These are phyloP conservation scores for Aphelocoma coerulescens DNA, from an alignment of 2,113 vertebrate genomes.

Conservation along the genomic window DNA sequence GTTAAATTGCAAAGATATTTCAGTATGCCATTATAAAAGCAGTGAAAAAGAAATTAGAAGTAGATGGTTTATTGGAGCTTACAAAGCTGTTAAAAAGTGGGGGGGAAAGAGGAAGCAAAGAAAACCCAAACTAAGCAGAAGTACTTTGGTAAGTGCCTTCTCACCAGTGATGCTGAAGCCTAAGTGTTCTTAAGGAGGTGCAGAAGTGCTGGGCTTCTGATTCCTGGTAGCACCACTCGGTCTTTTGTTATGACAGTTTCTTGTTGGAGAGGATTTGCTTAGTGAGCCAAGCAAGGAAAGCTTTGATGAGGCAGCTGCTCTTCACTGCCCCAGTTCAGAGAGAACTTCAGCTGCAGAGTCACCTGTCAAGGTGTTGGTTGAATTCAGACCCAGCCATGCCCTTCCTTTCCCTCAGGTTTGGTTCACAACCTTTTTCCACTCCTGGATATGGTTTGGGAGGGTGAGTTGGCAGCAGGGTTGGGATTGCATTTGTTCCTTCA, in stretches of 20 bases:
- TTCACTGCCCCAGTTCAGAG: neutral
- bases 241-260: neutral
- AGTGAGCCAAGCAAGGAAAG: neutral
- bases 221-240: neutral
- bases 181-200: neutral
- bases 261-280: neutral
- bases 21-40: neutral
- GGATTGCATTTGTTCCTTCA: neutral
- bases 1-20: conserved; percentile 35
- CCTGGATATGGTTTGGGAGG: neutral
- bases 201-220: neutral
- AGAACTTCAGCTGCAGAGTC: neutral
- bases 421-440: neutral
- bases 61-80: neutral
- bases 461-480: accelerated
- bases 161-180: neutral
- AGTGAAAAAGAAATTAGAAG: conserved; percentile 19
- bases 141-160: neutral
- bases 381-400: neutral
- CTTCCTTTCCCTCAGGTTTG: neutral
- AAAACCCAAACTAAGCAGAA: neutral
- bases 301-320: neutral
- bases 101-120: neutral
- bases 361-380: neutral
- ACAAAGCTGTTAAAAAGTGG: neutral